phyloP scores from a whole-genome alignment of 2,797 vertebrate genomes.

The Liasis olivaceus region DNA sequence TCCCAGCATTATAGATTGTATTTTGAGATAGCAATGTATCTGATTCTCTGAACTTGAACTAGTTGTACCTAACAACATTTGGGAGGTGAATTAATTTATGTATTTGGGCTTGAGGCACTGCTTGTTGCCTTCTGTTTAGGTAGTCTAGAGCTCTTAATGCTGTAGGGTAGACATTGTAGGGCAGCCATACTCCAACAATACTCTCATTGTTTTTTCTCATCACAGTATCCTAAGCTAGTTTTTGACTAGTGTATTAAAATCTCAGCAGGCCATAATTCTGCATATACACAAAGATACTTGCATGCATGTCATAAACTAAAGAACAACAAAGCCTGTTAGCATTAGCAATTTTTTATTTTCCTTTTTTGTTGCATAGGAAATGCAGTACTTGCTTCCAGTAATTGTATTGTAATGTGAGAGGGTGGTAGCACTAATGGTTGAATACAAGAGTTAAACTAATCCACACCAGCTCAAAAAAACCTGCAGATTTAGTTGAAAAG shows the following conservation, averaged over 20 bases:
- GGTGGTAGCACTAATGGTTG: conserved; percentile 91
- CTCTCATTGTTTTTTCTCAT: background rate
- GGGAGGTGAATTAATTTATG: background rate
- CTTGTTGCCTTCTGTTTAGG: background rate
- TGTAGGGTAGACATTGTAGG: background rate
- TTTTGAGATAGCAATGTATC: background rate
- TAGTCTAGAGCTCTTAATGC: background rate
- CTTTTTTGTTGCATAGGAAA: conserved; percentile 99
- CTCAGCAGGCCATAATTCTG: background rate
- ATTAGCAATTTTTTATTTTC: conserved; percentile 97
- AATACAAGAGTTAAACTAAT: conserved; percentile 88
- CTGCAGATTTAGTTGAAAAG: conserved; percentile 85
- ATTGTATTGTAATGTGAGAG: conserved; percentile 92
- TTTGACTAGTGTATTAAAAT: background rate
- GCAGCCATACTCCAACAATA: background rate
- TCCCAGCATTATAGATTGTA: background rate
- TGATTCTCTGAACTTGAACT: background rate
- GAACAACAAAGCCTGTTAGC: conserved; percentile 78
- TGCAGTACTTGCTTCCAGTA: conserved; percentile 99
- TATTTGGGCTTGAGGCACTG: background rate
- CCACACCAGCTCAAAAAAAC: conserved; percentile 88
- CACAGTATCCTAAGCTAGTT: background rate
- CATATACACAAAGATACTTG: background rate
- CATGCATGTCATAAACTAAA: conserved; percentile 45
- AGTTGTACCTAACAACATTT: background rate